Base-by-base conservation (phyloP, 2,888 invertebrate genomes). In the Tenodera sinensis region DNA sequence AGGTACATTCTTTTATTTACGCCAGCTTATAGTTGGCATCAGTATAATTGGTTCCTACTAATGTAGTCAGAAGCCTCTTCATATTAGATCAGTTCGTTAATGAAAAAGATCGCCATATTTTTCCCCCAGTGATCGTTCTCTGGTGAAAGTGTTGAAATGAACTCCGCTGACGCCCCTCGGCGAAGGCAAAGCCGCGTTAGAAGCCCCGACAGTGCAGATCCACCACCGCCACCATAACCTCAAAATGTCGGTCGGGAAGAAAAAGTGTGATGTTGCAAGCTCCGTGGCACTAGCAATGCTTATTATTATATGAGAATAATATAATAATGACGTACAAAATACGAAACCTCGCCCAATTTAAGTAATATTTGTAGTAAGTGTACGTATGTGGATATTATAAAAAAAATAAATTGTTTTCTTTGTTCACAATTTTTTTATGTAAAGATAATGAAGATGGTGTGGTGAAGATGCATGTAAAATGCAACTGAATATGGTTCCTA, bases 401-500 rank as follows among this genome's bases (percentile, higher is more conserved):
- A 89, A n/a, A 89, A 89, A 84, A 87, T 88, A 90, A 90, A 89
- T 90, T 90, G 86, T 89, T 91, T 91, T 91, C 90, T 90, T 90
- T 90, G 89, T 91, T 90, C 89, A 88, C 89, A 86, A 88, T 89
- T 89, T 90, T 90, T 91, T 90, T 90, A 88, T 90, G 90, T 90
- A 89, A 90, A 90, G 88, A 87, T 83, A 88, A 81, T 90, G 89
- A 89, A 88, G 89, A 87, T 90, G 90, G 89, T 90, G 90, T 90
- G 90, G 90, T 89, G 90, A 89, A 90, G 90, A 89, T 90, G 90
- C 90, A 90, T 90, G 88, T 90, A 42, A 89, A 89, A 90, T 90
- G 90, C 91, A 90, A 90, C 90, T 90, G 89, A 91, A 88, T 87
- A 91, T 91, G 91, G 93, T 93, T 93, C 93, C 93, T 93, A 93